These are phyloP conservation scores for Epiblema foenella DNA, from an alignment of 2,888 invertebrate species.

Conservation along the genomic window DNA sequence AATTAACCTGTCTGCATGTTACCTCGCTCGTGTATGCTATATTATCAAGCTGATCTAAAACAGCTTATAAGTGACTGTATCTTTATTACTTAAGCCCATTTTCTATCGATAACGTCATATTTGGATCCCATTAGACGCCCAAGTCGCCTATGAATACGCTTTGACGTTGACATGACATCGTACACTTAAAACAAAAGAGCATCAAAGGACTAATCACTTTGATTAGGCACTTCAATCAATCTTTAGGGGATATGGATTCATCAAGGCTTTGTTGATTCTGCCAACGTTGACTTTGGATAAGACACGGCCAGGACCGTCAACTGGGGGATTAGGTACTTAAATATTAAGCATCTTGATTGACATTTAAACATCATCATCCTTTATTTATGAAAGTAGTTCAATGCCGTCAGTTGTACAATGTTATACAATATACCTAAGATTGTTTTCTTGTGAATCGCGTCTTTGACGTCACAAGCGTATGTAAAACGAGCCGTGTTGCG, in stretches of 20 bases:
- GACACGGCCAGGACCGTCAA: too few relatives aligned
- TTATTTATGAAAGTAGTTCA: background rate
- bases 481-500: slow-evolving; percentile 33
- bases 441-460: slow-evolving; percentile 17
- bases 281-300: too few relatives aligned
- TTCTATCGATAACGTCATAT: background rate
- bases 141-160: background rate
- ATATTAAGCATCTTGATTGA: too few relatives aligned
- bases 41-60: background rate
- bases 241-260: background rate
- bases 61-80: too few relatives aligned
- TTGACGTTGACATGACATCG: background rate
- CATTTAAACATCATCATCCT: too few relatives aligned
- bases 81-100: background rate
- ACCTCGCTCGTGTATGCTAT: slow-evolving; percentile 10
- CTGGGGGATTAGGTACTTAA: too few relatives aligned
- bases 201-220: background rate
- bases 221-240: background rate
- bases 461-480: slow-evolving; percentile 38
- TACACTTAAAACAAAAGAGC: background rate
- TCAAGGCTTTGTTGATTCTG: too few relatives aligned
- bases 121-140: background rate
- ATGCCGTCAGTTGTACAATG: background rate
- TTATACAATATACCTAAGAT: background rate
- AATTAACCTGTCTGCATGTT: slow-evolving; percentile 26